Base-by-base conservation (phyloP, 2,113 vertebrate genomes). In the Toxotes chatareus region DNA sequence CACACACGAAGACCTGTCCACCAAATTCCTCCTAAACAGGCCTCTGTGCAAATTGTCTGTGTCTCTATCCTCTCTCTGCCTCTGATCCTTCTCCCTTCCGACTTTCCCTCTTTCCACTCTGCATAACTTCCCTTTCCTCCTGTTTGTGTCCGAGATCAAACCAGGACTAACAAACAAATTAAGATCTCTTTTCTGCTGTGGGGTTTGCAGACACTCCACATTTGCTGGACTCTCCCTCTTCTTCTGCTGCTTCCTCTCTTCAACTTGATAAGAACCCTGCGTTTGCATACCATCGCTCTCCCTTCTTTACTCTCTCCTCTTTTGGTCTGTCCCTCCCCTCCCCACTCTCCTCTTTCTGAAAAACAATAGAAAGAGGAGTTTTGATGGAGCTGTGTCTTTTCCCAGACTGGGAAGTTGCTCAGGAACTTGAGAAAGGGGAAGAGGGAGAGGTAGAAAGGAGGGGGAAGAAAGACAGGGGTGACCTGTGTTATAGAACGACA, bases 1-100 rank as follows among this genome's bases (percentile, higher is more conserved):
- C 55, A 42, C 78, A 86, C 78, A 88, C 0, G 67, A 73, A 90
- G 84, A 84, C 92, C 90, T 93, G 83, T 89, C 73, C 65, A 81
- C 86, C 87, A 86, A 83, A 85, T 82, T 64, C 72, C 85, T 82
- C 27, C 34, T 83, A 32, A 51, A 44, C 49, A 47, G 67, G 36
- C 55, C 32, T 66, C 21, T 63, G 34, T 80, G 68, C 57, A 56
- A 23, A 38, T 4, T 5, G 64, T 90, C 27, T 88, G 86, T 36
- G 86, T 42, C 4, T 51, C 9, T 47, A 16, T 34, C 63, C 23
- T 40, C 12, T 40, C 12, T 19, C 1, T 31, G 7, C 21, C 4
- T 2, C 67, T 55, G 1, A 68, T 72, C 51, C 68, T 31, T 70
- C 19, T n/a, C 7, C 57, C 76, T 42, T 77, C 27, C 10, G 11